Evolutionary conservation across 2,888 invertebrate species (phyloP).

Genomic region (Anoplius nigerrimus): DNA sequence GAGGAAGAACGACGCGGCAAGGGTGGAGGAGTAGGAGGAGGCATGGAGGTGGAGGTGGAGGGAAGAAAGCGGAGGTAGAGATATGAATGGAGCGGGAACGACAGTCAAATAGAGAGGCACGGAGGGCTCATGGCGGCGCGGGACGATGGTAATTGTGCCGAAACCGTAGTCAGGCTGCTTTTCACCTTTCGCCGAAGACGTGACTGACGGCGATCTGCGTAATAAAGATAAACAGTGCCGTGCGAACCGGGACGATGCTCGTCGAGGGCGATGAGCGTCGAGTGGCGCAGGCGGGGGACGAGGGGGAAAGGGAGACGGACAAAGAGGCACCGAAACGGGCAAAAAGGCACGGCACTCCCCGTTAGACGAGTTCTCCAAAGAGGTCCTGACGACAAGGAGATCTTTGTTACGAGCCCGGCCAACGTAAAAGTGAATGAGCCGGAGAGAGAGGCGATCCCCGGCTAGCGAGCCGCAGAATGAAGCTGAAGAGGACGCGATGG

Average conservation of each 20-base stretch:
- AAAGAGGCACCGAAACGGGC: constrained; percentile 9
- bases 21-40: background rate
- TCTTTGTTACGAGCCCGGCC: no score
- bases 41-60: background rate
- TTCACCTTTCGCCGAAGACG: constrained; percentile 22
- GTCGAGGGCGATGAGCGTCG: background rate
- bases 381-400: background rate
- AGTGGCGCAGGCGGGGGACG: background rate
- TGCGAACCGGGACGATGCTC: constrained; percentile 30
- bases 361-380: background rate
- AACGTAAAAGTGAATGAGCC: no score
- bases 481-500: no score
- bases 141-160: constrained; percentile 28
- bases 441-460: no score
- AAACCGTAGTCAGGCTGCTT: constrained; percentile 20
- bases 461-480: no score
- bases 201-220: constrained; percentile 40
- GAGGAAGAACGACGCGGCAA: background rate
- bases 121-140: background rate
- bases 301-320: constrained; percentile 14
- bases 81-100: background rate
- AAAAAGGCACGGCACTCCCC: constrained; percentile 10
- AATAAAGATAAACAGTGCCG: constrained; percentile 64
- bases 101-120: constrained; percentile 3
- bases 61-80: background rate